Percentiles rank a stretch among this genome's conserved stretches.
phyloP scores from a whole-genome alignment of 2,888 invertebrate genomes.

The Melolontha melolontha region DNA sequence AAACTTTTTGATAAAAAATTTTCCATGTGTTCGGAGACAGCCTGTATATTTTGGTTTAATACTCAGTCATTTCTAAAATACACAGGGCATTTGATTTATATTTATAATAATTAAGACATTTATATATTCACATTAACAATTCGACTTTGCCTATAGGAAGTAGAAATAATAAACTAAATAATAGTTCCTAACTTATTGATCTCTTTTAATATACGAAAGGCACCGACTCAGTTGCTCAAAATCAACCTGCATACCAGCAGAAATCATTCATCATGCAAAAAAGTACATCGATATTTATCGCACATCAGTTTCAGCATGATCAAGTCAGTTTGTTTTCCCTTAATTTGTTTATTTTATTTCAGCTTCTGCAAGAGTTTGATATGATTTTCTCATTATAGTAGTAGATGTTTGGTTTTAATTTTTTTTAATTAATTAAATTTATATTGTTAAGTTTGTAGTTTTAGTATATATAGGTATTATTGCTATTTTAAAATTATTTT shows the following conservation, averaged over 20 bases:
- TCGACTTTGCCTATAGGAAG: too few species aligned
- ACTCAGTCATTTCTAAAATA: too few species aligned
- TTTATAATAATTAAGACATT: too few species aligned
- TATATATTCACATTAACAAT: too few species aligned
- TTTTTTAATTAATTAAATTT: conserved; percentile 42
- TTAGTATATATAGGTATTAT: conserved; percentile 43
- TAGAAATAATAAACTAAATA: neutral
- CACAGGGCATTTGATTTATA: too few species aligned
- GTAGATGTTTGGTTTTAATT: conserved; percentile 43
- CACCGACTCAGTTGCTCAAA: conserved; percentile 16
- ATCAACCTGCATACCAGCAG: neutral
- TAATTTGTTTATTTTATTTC: conserved; percentile 44
- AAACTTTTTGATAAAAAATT: too few species aligned
- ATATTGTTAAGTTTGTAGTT: conserved; percentile 46
- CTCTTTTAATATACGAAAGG: conserved; percentile 11
- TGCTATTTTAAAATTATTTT: conserved; percentile 41
- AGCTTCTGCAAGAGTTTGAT: conserved; percentile 50
- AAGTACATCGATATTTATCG: conserved; percentile 17
- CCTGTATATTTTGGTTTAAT: too few species aligned
- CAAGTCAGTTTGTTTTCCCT: conserved; percentile 40
- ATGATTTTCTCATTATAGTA: conserved; percentile 38
- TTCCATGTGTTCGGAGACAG: too few species aligned
- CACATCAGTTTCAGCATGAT: conserved; percentile 38
- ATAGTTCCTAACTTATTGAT: conserved; percentile 34
- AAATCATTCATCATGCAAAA: conserved; percentile 15